Base-by-base conservation (phyloP, 2,888 invertebrate species). In the Clepsis dumicolana region DNA sequence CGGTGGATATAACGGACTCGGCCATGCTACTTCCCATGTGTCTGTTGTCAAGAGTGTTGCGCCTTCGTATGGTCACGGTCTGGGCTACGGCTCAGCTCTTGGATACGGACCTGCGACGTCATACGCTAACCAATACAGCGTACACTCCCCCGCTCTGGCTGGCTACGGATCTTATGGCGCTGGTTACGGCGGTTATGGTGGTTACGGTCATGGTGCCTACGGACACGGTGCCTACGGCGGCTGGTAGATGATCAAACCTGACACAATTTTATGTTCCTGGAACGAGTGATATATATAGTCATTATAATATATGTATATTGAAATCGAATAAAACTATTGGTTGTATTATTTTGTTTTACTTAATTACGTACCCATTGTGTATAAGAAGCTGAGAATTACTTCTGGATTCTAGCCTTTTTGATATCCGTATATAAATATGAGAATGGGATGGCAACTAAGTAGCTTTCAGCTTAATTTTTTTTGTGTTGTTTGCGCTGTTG, bases 1-100 rank as follows among this genome's bases (percentile, higher is more conserved):
- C 0, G 72, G 72, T 27, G 74, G 76, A n/a, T 73, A 74, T 54
- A 69, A 52, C 35, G 70, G 73, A 38, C 69, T 69, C 25, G 73
- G 70, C 4, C 77, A 77, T 24, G 81, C 80, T 8, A 76, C 79
- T n/a, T 80, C 81, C 3, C 79, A 79, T 64, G 75, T 78, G 24
- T 75, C 78, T 4, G 78, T 81, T 12, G 74, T 73, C 24, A 81
- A 75, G 71, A 76, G 78, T 53, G 74, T 81, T n/a, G 74, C 76
- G 4, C 71, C 77, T n/a, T 75, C 79, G 10, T 71, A 73, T 16
- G 72, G 71, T 4, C 64, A 72, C 35, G 70, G 73, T 1, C 60
- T 70, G 10, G 66, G 63, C 24, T 63, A 65, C 14, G 62, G 71
- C 8, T 64, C 71, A 38, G 44, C 54, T 16, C 50, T 67, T 14